A percentile compares a stretch with the other conserved stretches of the same genome.
These are phyloP conservation scores for Salminus brasiliensis DNA, from an alignment of 2,113 vertebrate species.

Conservation along the genomic window DNA sequence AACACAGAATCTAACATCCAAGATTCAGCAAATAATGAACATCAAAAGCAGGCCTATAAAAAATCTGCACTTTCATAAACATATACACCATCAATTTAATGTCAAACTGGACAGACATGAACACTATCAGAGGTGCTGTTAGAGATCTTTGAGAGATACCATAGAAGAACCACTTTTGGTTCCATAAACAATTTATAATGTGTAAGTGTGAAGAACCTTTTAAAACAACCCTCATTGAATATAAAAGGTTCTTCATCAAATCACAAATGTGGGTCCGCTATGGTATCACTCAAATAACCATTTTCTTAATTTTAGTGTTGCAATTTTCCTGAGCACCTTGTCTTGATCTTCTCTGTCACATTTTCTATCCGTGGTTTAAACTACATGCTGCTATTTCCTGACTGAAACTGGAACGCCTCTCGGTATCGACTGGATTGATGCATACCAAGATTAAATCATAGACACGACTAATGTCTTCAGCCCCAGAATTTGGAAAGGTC, in stretches of 20 bases:
- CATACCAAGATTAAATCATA: not conserved
- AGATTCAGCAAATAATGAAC: not conserved
- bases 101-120: not conserved
- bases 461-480: no score
- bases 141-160: no score
- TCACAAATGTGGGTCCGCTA: no score
- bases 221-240: no score
- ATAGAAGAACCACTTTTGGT: no score
- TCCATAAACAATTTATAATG: no score
- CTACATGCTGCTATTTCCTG: not conserved
- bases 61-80: not conserved
- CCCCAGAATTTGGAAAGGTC: not conserved
- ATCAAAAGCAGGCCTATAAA: not conserved
- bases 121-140: not conserved
- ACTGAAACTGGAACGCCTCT: not conserved
- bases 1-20: not conserved
- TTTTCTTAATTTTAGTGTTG: no score
- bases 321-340: not conserved
- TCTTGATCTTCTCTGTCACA: not conserved
- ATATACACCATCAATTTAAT: not conserved
- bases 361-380: not conserved
- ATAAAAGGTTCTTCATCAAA: no score
- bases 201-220: no score
- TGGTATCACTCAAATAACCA: no score
- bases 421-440: not conserved